These are phyloP conservation scores for Eriocheir sinensis DNA, from an alignment of 1,140 invertebrate species.

Conservation along the genomic window DNA sequence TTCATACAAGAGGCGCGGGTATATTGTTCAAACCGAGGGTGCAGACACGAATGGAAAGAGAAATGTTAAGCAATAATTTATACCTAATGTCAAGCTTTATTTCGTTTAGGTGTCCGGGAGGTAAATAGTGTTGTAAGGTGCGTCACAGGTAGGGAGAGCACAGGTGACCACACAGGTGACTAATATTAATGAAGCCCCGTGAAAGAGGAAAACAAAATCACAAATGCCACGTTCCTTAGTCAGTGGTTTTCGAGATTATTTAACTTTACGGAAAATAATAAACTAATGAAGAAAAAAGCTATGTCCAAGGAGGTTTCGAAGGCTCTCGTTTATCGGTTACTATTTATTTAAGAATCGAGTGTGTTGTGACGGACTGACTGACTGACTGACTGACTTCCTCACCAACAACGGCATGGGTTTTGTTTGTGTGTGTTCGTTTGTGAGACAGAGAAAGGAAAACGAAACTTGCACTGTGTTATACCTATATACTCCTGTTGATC, in stretches of 20 bases:
- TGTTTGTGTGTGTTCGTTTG: background rate
- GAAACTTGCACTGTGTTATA: background rate
- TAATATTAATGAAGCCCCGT: too few species aligned
- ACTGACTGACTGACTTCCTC: background rate
- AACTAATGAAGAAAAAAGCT: background rate
- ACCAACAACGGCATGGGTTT: background rate
- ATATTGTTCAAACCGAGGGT: too few species aligned
- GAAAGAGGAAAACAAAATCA: too few species aligned
- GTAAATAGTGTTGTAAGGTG: background rate
- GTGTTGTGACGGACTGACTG: background rate
- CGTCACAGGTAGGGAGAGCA: background rate
- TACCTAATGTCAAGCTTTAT: too few species aligned
- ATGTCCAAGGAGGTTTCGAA: background rate
- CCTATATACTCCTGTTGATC: background rate
- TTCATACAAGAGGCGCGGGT: too few species aligned
- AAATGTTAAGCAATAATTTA: too few species aligned
- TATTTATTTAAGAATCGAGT: too few species aligned
- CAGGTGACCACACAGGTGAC: too few species aligned
- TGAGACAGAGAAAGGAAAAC: background rate
- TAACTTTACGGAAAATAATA: background rate
- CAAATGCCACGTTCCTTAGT: background rate
- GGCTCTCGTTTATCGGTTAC: background rate
- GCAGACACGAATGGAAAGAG: too few species aligned
- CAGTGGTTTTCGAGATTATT: background rate
- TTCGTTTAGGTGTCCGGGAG: too few species aligned